Conservation (phyloP, 2,113 vertebrate genomes). For the Phodopus roborovskii region DNA sequence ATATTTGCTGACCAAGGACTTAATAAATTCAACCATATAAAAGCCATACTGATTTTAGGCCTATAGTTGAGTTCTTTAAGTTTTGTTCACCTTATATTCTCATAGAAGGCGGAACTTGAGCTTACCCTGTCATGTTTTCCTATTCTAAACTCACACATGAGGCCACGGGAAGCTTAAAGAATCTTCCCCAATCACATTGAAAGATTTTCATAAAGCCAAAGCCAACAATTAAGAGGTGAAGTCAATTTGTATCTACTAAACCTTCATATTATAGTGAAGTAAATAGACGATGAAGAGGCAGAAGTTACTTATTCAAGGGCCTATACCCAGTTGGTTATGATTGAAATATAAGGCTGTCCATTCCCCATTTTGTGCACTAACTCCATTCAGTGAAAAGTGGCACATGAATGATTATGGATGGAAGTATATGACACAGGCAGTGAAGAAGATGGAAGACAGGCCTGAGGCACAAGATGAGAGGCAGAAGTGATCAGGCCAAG, state of each 20-base stretch:
- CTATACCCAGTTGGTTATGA: background rate
- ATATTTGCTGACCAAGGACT: background rate
- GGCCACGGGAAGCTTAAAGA: background rate
- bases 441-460: background rate
- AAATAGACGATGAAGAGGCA: background rate
- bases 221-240: conserved; percentile 38
- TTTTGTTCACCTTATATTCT: background rate
- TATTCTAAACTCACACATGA: background rate
- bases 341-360: background rate
- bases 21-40: conserved; percentile 50
- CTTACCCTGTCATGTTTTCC: background rate
- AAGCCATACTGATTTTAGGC: background rate
- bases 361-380: background rate
- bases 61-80: background rate
- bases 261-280: conserved; percentile 28
- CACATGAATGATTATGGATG: conserved; percentile 2
- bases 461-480: background rate
- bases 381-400: background rate
- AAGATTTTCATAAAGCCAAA: conserved; percentile 7
- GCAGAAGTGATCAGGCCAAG: background rate
- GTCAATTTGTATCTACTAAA: background rate
- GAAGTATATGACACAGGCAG: background rate
- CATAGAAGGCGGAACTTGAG: background rate
- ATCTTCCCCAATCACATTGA: background rate
- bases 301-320: conserved; percentile 11